Evolutionary conservation across 2,113 vertebrate species (phyloP), one percentile per base, ranked within the genome.

Genomic region (Oceanites oceanicus): DNA sequence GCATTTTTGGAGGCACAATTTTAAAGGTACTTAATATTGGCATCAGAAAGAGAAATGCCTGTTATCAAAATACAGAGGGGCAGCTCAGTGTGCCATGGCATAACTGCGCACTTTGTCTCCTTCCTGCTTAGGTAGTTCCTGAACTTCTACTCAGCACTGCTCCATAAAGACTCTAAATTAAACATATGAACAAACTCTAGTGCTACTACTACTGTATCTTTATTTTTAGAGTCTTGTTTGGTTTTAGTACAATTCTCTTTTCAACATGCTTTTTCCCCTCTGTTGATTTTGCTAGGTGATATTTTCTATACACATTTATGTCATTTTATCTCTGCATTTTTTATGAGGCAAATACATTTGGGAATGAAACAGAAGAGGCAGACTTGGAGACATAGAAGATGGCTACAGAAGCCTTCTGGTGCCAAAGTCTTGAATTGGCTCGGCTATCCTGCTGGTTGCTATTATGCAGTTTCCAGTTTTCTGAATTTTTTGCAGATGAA

Each of bases 401-500:
- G 52, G 76, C 73, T 89, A 49, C 59, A 78, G 59, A 74, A 94
- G 17, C 7, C 76, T 80, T 59, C 62, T 92, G 72, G 72, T 95
- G 49, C 55, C 67, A 45, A 63, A 92, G 62, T 7, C 85, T 79
- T 88, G 65, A 80, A 72, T 5, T 77, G 82, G 93, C 61, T 87
- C 19, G 19, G 70, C 63, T 74, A 59, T 12, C 78, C 88, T 93
- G 59, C 78, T 85, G 61, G 74, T 45, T 87, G 59, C 42, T 91
- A 84, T 96, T 89, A 97, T 42, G 36, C 47, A 34, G 66, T 83
- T 97, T 77, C 81, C 82, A 93, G 79, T 92, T 94, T 58, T 86
- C 78, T 88, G 89, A 50, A 62, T 92, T 85, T 97, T 96, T 96
- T 67, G 78, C 53, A 68, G 77, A 86, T 95, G 59, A 96, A 95